Base-by-base conservation (phyloP, 2,888 invertebrate species). In the Baccha elongata region DNA sequence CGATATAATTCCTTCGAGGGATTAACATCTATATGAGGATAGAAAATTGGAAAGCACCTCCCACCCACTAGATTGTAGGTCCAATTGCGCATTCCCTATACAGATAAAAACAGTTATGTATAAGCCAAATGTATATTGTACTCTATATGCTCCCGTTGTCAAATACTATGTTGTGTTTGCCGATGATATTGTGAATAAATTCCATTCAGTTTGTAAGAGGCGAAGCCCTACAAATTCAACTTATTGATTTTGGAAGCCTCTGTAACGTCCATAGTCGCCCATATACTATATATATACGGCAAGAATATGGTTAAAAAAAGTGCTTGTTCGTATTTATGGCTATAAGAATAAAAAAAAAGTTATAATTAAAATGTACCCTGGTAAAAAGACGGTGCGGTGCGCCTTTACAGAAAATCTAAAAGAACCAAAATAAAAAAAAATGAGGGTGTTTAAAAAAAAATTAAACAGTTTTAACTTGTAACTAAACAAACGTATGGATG, bases 161-260 rank as follows among this genome's bases (percentile, higher is more conserved):
- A 21, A 65, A 60, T 52, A 73, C 62, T 52, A 58, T 48, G 32
- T 52, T 60, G 40, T 67, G 26, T 71, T n/a, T 58, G 37, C 23
- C 65, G 44, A 68, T 74, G 37, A 15, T 40, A 40, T 64, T 79
- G 58, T 60, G 53, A 52, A 68, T 72, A 73, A 76, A 85, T 85
- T 84, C 75, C 75, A 84, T 76, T 85, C 84, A 69, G 69, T 79
- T 84, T 69, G 84, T 58, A 73, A 64, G 64, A 76, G 53, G 40
- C 10, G 85, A 85, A 85, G 79, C 85, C 85, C 23, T 35, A 80
- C 1, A 84, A 85, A 42, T 79, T 32, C 65, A 50, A 32, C 44
- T 69, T 69, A 85, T 85, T 55, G 85, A 84, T 80, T 85, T 67
- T 76, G 53, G 85, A 85, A 85, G 80, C 85, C 85, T 58, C 52